phyloP scores from a whole-genome alignment of 2,797 vertebrate genomes.

The Falco novaeseelandiae region DNA sequence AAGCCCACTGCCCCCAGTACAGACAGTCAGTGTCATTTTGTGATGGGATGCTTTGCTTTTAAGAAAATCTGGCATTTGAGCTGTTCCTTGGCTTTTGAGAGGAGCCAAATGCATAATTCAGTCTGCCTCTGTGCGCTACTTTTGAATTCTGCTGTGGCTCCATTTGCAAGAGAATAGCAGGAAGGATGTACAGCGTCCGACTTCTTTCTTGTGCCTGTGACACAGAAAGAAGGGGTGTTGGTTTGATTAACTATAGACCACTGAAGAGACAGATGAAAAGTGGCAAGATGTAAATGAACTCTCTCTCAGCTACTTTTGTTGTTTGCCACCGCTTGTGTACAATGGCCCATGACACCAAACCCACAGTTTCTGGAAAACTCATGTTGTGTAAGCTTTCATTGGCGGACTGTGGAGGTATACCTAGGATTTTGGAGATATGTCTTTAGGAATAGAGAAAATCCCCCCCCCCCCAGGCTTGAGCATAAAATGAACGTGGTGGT shows the following conservation, averaged over 20 bases:
- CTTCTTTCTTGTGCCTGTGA: conserved; percentile 27
- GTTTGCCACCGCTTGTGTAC: not conserved
- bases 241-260: conserved; percentile 49
- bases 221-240: conserved; percentile 56
- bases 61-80: conserved; percentile 68
- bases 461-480: not conserved
- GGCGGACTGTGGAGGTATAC: not conserved
- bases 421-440: not conserved
- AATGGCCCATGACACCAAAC: not conserved
- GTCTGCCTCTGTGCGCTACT: conserved; percentile 39
- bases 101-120: conserved; percentile 69
- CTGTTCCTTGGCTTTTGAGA: conserved; percentile 65
- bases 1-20: not conserved
- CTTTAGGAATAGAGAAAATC: not conserved
- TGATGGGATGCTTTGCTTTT: conserved; percentile 62
- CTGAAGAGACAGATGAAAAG: conserved; percentile 39
- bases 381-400: not conserved
- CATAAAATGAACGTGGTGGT: not conserved
- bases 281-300: conserved; percentile 58
- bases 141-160: conserved; percentile 62
- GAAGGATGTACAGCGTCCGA: conserved; percentile 57
- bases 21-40: conserved; percentile 60
- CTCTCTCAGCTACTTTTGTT: not conserved
- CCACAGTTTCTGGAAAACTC: not conserved
- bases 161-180: conserved; percentile 72